Evolutionary conservation across 2,888 invertebrate genomes (phyloP), one percentile per base, ranked within the genome.

Genomic region (Myopa testacea): DNA sequence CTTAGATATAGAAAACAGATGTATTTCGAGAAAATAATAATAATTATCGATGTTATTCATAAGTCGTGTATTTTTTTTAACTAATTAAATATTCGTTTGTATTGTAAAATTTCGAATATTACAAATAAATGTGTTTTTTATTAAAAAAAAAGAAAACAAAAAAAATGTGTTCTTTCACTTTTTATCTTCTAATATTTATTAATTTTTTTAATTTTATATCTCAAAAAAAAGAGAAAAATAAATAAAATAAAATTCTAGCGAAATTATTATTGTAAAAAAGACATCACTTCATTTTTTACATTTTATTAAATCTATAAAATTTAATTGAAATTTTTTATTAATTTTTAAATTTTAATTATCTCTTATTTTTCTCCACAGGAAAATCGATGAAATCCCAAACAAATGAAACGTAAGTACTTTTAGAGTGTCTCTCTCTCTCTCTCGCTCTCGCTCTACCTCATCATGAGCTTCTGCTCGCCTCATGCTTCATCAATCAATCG

Each of bases 401-500:
- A 81, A 88, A 87, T 69, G 89, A 89, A 88, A 89, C 89, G 89
- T 89, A 87, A 89, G 89, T 89, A 85, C 58, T 68, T 45, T 63
- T 8, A 58, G 26, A 45, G 37, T 52, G 6, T 60, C 37, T 50
- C 19, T 19, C 50, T 14, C 12, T 26, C 45, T 52, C 14, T 50
- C n/a, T 52, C 14, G 19, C n/a, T 7, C 62, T 63, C 8, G 26
- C 6, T 16, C 10, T 6, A n/a, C 6, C 58, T 58, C 26, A 63
- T 63, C 19, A 63, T 7, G 26, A 14, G 19, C 45, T 8, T 45
- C 10, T 10, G 45, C 45, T 45, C 45, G 45, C 45, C 45, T 45
- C 45, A 10, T 3, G 10, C 10, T 6, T 8, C 67, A 55, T 68
- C 65, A 74, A 74, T 40, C 50, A 74, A 14, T 19, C 55, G 37